phyloP scores from a whole-genome alignment of 2,113 vertebrate genomes.

The Prionailurus bengalensis region DNA sequence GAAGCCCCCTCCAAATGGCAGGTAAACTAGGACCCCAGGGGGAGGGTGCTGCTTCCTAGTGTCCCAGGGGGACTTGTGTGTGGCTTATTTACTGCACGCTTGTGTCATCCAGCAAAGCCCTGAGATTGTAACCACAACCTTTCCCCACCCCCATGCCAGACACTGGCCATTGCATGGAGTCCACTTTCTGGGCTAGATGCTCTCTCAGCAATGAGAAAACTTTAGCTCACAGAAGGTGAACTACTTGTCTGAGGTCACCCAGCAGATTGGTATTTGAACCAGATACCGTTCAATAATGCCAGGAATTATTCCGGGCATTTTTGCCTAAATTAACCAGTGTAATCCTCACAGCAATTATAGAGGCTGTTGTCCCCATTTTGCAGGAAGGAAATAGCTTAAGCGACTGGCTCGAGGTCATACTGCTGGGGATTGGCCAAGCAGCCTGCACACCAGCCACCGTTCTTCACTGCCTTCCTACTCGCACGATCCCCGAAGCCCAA shows the following conservation, averaged over 20 bases:
- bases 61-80: no score
- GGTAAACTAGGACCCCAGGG: background rate
- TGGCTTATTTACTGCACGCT: background rate
- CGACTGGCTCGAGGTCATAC: background rate
- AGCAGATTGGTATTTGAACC: background rate
- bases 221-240: background rate
- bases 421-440: background rate
- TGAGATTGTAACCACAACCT: background rate
- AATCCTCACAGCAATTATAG: background rate
- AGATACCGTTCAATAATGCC: background rate
- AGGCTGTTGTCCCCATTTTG: background rate
- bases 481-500: background rate
- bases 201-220: background rate
- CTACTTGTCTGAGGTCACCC: background rate
- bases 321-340: background rate
- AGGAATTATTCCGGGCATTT: background rate
- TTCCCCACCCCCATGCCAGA: background rate
- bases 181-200: background rate
- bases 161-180: background rate
- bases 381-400: background rate
- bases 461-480: background rate
- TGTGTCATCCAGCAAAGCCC: background rate
- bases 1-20: background rate
- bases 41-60: rapidly evolving
- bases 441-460: background rate